Base-by-base conservation (phyloP, 2,888 invertebrate genomes). In the Synanthedon myopaeformis region DNA sequence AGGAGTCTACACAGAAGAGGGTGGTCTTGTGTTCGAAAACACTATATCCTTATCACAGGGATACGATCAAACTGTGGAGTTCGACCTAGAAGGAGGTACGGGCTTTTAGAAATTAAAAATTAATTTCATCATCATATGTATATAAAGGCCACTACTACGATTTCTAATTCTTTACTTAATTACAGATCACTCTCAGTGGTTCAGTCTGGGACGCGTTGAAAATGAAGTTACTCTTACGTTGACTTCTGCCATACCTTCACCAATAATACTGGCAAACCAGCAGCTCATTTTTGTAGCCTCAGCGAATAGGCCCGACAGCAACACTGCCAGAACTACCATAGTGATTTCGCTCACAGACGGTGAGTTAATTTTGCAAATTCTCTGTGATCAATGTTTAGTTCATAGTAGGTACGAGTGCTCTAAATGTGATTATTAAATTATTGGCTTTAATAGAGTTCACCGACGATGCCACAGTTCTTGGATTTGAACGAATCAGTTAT, bases 181-280 rank as follows among this genome's bases (percentile, higher is more conserved):
- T 67, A 48, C 59, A 73, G 73, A 66, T 6, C 50, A 64, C 23
- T 52, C 69, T 0, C 59, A 63, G 35, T 71, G 67, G 65, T 74
- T 72, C 53, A 53, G 17, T 10, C 23, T 65, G 4, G 48, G 42
- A 6, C 52, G 6, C 14, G 45, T 48, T 4, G 59, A 53, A 8
- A 64, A 65, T 53, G 55, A 59, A 1, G 52, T 60, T 12, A 54
- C 53, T 5, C 19, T 67, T 41, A 53, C 23, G 12, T 10, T 64
- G 3, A 28, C 42, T 1, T 56, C 35, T 8, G 51, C 61, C 3
- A 60, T 70, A 28, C 69, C 70, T 4, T 51, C 56, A 5, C 61
- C 61, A 17, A 59, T 69, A 10, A 42, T 66, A 10, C 55, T 57
- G n/a, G 65, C 64, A 42, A 68, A 69, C 51, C 61, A 58, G 11